Evolutionary conservation across 2,113 vertebrate species (phyloP), one percentile per base, ranked within the genome.

Genomic region (Xyrauchen texanus): DNA sequence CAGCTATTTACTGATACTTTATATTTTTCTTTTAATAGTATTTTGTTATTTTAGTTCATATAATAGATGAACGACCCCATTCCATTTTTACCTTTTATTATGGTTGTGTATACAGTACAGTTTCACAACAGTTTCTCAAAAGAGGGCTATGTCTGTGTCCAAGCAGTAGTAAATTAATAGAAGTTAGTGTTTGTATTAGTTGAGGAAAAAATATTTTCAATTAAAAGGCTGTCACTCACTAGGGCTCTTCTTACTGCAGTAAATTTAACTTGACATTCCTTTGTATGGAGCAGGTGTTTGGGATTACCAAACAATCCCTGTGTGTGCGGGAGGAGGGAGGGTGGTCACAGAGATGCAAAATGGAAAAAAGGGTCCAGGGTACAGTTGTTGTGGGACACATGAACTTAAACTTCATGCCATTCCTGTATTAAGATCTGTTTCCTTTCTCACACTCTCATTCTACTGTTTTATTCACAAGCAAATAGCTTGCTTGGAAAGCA

Each of bases 221-320:
- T 90, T 88, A 88, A 88, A 89, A 87, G 63, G 73, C 76, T 74
- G 42, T 34, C 21, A 34, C 21, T 34, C 21, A 34, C 21, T 34
- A 34, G 60, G 67, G 85, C 84, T 87, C 87, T 84, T 45, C 81
- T 80, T 72, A 62, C 72, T 76, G 87, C 79, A 80, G 87, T 92
- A 90, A 92, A 91, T 91, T 91, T 90, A 91, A 91, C 88, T 88
- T 82, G 79, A 82, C 85, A 85, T 91, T 90, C 87, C 84, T 85
- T 85, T 83, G 77, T 81, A 73, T 68, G 85, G 55, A 90, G 91
- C 91, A 92, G 90, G 91, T 93, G 90, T 85, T 81, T 79, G 82
- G 90, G 88, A 91, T 90, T 89, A 34, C 21, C 21, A 34, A 34
- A 34, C 21, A 34, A 34, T 34, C 83, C 64, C 83, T 80, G 62